phyloP scores from a whole-genome alignment of 2,888 invertebrate genomes.

The Acanthosepion pharaonis region DNA sequence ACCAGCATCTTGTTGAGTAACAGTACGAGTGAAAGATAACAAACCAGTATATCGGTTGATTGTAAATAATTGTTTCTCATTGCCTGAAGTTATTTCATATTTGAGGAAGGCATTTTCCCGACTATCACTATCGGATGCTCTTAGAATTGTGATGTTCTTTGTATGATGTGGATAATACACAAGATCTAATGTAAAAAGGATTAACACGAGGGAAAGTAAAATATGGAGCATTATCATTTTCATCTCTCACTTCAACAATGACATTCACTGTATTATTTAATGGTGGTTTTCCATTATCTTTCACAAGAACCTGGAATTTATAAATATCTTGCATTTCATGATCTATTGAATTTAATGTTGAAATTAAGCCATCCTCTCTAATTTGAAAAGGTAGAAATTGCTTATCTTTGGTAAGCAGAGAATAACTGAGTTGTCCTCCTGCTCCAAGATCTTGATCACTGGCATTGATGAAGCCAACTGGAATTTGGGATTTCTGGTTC shows the following conservation, averaged over 20 bases:
- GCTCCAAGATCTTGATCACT: not conserved
- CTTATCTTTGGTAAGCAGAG: not conserved
- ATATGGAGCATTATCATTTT: slow-evolving; percentile 13
- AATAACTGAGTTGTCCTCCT: slow-evolving; percentile 17
- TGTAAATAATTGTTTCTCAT: not conserved
- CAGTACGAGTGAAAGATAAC: not conserved
- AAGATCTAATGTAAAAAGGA: not conserved
- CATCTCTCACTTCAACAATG: not conserved
- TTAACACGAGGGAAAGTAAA: not conserved
- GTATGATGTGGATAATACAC: not conserved
- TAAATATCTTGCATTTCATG: not conserved
- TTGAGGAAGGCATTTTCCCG: not conserved
- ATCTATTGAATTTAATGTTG: slow-evolving; percentile 13
- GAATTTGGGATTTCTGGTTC: slow-evolving; percentile 10
- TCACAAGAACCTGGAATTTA: not conserved
- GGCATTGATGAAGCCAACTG: slow-evolving; percentile 18
- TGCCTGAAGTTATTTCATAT: slow-evolving; percentile 21
- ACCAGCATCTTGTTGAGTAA: slow-evolving; percentile 18
- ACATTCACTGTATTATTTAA: not conserved
- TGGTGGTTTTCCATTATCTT: slow-evolving; percentile 22
- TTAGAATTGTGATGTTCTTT: slow-evolving; percentile 14
- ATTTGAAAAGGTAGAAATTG: not conserved
- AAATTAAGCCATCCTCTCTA: not conserved
- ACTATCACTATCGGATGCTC: not conserved
- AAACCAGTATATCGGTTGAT: not conserved